phyloP scores from a whole-genome alignment of 2,797 vertebrate species.

The Argentina silus region DNA sequence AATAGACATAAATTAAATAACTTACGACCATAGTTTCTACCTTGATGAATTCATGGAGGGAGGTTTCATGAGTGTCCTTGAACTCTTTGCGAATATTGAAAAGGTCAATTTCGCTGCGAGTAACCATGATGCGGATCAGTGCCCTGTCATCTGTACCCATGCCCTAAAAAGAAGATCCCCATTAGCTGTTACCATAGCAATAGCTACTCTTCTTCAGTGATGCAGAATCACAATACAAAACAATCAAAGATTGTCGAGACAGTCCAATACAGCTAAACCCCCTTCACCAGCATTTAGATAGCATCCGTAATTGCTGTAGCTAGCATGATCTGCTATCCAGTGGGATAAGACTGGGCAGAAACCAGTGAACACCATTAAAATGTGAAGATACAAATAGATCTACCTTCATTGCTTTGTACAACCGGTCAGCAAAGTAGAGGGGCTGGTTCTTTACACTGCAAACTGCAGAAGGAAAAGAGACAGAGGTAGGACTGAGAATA shows the following conservation, averaged over 20 bases:
- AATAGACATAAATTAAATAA: constrained; percentile 28
- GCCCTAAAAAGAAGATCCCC: constrained; percentile 75
- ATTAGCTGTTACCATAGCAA: not conserved
- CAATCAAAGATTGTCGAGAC: not conserved
- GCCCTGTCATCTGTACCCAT: constrained; percentile 93
- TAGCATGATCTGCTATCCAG: not conserved
- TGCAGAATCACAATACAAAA: constrained; percentile 1
- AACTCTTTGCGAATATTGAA: constrained; percentile 93
- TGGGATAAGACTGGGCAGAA: not conserved
- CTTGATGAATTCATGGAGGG: constrained; percentile 93
- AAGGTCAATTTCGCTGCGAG: constrained; percentile 90
- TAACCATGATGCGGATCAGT: constrained; percentile 93
- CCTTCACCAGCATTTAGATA: not conserved
- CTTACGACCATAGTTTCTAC: constrained; percentile 84
- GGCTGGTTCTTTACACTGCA: constrained; percentile 95
- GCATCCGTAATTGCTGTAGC: not conserved
- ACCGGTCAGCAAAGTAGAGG: constrained; percentile 91
- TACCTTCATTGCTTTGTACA: constrained; percentile 99
- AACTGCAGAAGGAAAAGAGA: constrained; percentile 74
- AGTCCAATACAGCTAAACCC: not conserved
- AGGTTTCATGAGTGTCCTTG: constrained; percentile 88
- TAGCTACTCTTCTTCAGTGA: not conserved
- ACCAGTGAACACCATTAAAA: not conserved
- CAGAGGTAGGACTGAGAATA: constrained; percentile 12
- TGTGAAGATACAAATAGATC: not conserved